A percentile compares a stretch with the other conserved stretches of the same genome.
phyloP scores from a whole-genome alignment of 1,140 invertebrate species.

The Forficula auricularia region DNA sequence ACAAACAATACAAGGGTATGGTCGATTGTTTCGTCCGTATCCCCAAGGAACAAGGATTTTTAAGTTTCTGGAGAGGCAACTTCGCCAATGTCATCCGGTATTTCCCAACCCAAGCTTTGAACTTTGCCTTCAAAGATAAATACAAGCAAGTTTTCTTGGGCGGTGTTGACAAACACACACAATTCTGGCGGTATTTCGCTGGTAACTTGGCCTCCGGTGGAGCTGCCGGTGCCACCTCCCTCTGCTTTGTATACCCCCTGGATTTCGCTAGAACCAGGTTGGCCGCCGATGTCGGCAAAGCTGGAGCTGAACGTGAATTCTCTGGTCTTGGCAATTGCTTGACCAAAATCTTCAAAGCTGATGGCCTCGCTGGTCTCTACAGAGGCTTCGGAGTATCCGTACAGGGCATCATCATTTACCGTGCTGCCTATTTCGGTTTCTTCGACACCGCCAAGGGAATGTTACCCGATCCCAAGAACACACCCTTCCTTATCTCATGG shows the following conservation, averaged over 20 bases:
- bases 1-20: slow-evolving; percentile 74
- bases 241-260: slow-evolving; percentile 89
- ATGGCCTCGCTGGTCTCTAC: slow-evolving; percentile 69
- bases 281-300: slow-evolving; percentile 65
- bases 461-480: slow-evolving; percentile 65
- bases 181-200: slow-evolving; percentile 69
- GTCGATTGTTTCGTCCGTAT: slow-evolving; percentile 72
- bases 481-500: slow-evolving; percentile 58
- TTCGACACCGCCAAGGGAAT: slow-evolving; percentile 83
- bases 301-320: slow-evolving; percentile 54
- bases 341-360: slow-evolving; percentile 61
- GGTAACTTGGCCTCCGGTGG: slow-evolving; percentile 84
- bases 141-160: slow-evolving; percentile 72
- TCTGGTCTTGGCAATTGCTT: slow-evolving; percentile 68
- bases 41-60: slow-evolving; percentile 67
- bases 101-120: slow-evolving; percentile 88
- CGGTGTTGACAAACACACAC: slow-evolving; percentile 73
- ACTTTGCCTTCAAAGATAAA: slow-evolving; percentile 89
- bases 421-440: slow-evolving; percentile 84
- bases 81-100: slow-evolving; percentile 77
- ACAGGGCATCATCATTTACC: slow-evolving; percentile 71
- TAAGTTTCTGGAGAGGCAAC: slow-evolving; percentile 85
- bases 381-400: slow-evolving; percentile 82
- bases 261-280: slow-evolving; percentile 87
- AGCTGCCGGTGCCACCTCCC: slow-evolving; percentile 81